Evolutionary conservation across 2,113 vertebrate species (phyloP), one percentile per base, ranked within the genome.

Genomic region (Mohoua ochrocephala): DNA sequence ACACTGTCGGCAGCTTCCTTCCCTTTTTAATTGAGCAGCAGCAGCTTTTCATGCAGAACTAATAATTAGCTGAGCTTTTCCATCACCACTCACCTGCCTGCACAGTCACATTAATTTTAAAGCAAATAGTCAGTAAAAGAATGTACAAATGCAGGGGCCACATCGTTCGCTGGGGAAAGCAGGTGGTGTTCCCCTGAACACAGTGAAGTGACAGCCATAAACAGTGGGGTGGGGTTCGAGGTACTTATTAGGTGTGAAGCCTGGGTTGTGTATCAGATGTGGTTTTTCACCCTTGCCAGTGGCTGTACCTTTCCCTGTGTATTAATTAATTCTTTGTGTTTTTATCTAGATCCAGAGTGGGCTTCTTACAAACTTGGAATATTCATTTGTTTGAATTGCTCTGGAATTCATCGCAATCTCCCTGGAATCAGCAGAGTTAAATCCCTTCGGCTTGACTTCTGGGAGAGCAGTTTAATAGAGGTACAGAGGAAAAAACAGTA

Each of bases 371-470:
- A 98, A 33, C 97, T 99, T 59, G 99, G 99, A 14, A 93, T 99
- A 93, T 99, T 99, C 97, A 98, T 99, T 89, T 99, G 99, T 95
- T 96, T 99, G 82, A 98, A 97, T 93, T 99, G 99, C 96, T 99
- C 98, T 6, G 99, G 99, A n/a, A 96, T 98, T 84, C 99, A 99
- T 76, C 99, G 99, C 87, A 98, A 98, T 91, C 97, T 99, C 63
- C 97, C 98, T 56, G 88, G 93, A 28, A 84, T 99, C 97, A 99
- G 97, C 95, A 98, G 91, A 78, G 98, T 99, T 82, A 99, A 99
- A 97, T 99, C 99, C 39, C 97, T 99, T 84, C 97, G 97, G 17
- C 98, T 99, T 77, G 99, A 99, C 97, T 98, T 98, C 97, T 99
- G 99, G 99, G 99, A 99, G 65, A 98, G 98, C 26, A 96, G 97